Base-by-base conservation (phyloP, 2,888 invertebrate species). In the Timema podura region DNA sequence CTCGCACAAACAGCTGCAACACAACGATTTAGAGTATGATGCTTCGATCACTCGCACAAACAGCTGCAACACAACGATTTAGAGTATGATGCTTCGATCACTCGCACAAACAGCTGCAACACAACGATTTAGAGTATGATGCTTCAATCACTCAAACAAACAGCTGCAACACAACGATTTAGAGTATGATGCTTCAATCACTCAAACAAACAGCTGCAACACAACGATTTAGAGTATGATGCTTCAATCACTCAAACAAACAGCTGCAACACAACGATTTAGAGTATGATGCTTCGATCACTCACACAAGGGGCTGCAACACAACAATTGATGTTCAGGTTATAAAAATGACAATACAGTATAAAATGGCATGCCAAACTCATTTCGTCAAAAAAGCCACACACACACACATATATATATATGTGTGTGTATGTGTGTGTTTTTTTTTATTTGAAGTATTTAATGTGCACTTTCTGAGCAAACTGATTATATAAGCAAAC, bases 41-140 rank as follows among this genome's bases (percentile, higher is more conserved):
- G 80, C 96, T 96, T 73, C 98, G 87, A 81, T 99, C 98, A 81
- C 92, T 93, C n/a, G 94, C 95, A 83, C 95, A 95, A 9, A 93
- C 88, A 66, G 92, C 94, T 77, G 90, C 72, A 71, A 30, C 30
- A 30, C n/a, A n/a, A n/a, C n/a, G n/a, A n/a, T n/a, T n/a, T 98
- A 97, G 61, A 99, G 83, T 76, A 98, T 93, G 65, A 99, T 89
- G 80, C 96, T 96, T 73, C 98, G 87, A 81, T 99, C 98, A 81
- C 92, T 93, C n/a, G 94, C 95, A 83, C 95, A 95, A 9, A 93
- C 88, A 66, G 92, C 94, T 77, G 90, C 72, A 71, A 30, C 30
- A 30, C n/a, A n/a, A n/a, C n/a, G n/a, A n/a, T n/a, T n/a, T 98
- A 97, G 61, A 99, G 83, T 76, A 98, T 93, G 65, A 99, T 89